phyloP scores from a whole-genome alignment of 2,113 vertebrate genomes.

The Leucopsar rothschildi region DNA sequence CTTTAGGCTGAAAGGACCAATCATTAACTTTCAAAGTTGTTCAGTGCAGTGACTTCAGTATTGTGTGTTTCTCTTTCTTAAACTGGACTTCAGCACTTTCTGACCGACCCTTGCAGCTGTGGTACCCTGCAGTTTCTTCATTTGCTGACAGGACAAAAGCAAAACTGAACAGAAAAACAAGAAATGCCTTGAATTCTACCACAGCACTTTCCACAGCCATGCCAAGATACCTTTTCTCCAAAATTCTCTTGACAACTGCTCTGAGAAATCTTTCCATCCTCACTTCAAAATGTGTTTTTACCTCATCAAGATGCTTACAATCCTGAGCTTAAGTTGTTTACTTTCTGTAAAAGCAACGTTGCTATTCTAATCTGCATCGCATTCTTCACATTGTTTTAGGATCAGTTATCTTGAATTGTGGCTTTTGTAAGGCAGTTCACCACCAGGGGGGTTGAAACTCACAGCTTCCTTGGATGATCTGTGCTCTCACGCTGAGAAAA shows the following conservation, averaged over 20 bases:
- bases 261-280: neutral
- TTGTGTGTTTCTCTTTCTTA: neutral
- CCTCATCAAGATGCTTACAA: neutral
- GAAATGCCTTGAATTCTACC: neutral
- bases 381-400: constrained; percentile 58
- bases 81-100: neutral
- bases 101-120: neutral
- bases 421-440: constrained; percentile 26
- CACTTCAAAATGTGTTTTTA: neutral
- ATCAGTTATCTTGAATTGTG: constrained; percentile 53
- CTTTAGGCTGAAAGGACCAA: constrained; percentile 5
- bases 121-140: neutral
- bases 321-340: neutral
- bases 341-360: neutral
- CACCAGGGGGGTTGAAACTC: neutral
- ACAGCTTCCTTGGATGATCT: neutral
- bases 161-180: neutral
- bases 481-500: neutral
- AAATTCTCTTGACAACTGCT: neutral
- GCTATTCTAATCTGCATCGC: constrained; percentile 4
- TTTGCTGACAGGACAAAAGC: constrained; percentile 7
- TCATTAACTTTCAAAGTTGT: constrained; percentile 13
- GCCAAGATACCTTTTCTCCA: neutral
- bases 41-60: neutral
- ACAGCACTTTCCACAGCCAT: neutral